Base-by-base conservation (phyloP, 1,140 invertebrate species). In the Ectropis grisescens region DNA sequence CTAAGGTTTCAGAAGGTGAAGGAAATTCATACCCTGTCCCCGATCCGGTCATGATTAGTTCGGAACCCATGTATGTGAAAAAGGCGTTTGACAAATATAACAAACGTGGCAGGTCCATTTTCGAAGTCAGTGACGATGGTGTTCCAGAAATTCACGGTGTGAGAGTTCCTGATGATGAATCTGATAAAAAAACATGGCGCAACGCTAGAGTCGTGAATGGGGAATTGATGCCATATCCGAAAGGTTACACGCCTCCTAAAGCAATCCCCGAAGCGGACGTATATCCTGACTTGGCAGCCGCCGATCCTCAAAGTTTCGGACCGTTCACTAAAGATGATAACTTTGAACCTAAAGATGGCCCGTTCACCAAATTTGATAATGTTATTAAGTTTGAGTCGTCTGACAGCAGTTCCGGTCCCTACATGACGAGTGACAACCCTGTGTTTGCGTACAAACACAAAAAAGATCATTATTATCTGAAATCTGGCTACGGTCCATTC, bases 161-260 rank as follows among this genome's bases (percentile, higher is more conserved):
- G 1, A 85, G 92, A 33, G 87, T 93, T 11, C 92, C 93, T 0
- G 93, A 95, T 48, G 91, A 93, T 34, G 91, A 92, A 27, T 87
- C 87, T 27, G 93, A 95, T 52, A 89, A 89, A 36, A 90, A 91
- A 56, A 90, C 87, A 1, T 95, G 92, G 92, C 84, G 93, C 29
- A 95, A 95, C 71, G 93, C 93, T 0, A 79, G 93, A 37, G 92
- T 95, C 1, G 91, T 95, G 13, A 94, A 95, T 51, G 90, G 91
- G 26, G 87, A 91, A 64, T 58, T 94, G 34, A 71, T 92, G 13
- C 87, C 89, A 28, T 89, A 89, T 53, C 87, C 88, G 27, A 83
- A 87, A 47, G 88, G 87, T 8, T 89, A 89, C 40, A 85, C 82
- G 56, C 88, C 88, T 41, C 84, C 86, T 7, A 83, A 84, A 37